A percentile compares a stretch with the other conserved stretches of the same genome.
phyloP scores from a whole-genome alignment of 2,113 vertebrate species.

The Corythornis vintsioides region DNA sequence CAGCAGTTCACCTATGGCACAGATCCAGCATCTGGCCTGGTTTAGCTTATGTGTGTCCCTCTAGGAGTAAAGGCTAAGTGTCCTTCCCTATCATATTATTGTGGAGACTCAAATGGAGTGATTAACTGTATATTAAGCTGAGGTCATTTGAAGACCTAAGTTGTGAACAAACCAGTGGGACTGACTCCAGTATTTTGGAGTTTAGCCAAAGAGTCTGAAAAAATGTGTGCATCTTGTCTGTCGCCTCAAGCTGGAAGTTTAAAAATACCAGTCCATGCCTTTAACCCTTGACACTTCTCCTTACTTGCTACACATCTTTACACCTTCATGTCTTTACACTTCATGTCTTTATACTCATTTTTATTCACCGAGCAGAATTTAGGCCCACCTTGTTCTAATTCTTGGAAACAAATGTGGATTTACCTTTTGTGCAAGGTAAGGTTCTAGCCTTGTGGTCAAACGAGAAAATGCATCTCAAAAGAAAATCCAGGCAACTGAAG shows the following conservation, averaged over 20 bases:
- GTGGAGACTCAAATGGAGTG: neutral
- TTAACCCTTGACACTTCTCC: neutral
- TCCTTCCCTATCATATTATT: neutral
- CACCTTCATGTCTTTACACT: neutral
- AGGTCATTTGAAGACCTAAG: neutral
- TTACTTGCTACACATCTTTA: neutral
- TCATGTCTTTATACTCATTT: neutral
- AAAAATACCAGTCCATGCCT: neutral
- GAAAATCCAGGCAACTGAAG: neutral
- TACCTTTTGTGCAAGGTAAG: neutral
- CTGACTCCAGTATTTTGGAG: neutral
- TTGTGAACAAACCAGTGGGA: neutral
- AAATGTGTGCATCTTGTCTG: neutral
- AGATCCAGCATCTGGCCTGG: neutral
- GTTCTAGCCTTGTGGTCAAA: neutral
- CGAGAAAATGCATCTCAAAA: neutral
- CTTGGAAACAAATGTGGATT: neutral
- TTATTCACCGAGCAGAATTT: neutral
- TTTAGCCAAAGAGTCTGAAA: neutral
- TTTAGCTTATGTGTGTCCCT: neutral
- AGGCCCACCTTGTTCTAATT: neutral
- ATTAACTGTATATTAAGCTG: neutral
- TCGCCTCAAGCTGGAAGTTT: neutral
- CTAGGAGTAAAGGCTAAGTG: neutral
- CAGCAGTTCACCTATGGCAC: rapidly evolving